Conservation (phyloP, 2,797 vertebrate genomes). For the Bradypodion ventrale region DNA sequence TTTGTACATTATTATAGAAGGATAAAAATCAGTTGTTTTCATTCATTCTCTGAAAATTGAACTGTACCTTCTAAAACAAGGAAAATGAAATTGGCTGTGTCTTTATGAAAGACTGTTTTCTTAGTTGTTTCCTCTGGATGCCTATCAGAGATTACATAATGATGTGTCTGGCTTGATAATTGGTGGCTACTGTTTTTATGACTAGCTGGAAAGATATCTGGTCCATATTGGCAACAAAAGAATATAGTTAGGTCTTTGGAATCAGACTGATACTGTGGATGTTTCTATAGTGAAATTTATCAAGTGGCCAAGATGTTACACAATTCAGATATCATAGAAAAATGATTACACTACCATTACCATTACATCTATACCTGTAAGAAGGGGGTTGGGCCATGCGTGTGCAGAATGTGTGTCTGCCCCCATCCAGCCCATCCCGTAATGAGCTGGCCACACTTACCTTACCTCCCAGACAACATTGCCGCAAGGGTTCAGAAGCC, state of each 20-base stretch:
- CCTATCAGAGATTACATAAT: not conserved
- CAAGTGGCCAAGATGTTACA: not conserved
- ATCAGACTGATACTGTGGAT: not conserved
- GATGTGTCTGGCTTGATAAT: not conserved
- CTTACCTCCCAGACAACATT: too few species aligned
- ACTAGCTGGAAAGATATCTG: not conserved
- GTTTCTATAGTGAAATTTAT: not conserved
- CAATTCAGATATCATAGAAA: not conserved
- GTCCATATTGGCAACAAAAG: not conserved
- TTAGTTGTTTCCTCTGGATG: rapidly evolving
- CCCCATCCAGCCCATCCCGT: too few species aligned
- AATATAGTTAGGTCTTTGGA: not conserved
- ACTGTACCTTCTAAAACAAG: slow-evolving; percentile 11
- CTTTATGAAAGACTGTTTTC: not conserved
- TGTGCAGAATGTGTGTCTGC: too few species aligned
- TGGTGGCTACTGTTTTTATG: not conserved
- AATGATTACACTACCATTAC: not conserved
- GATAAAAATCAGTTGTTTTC: slow-evolving; percentile 21
- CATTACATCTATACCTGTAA: too few species aligned
- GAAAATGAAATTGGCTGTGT: slow-evolving; percentile 22
- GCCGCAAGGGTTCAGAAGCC: too few species aligned
- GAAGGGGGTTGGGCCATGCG: too few species aligned
- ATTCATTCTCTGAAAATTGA: slow-evolving; percentile 24
- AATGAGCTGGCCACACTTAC: too few species aligned
- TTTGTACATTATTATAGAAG: not conserved